Base-by-base conservation (phyloP, 2,113 vertebrate species). In the Gorsachius goisagi region DNA sequence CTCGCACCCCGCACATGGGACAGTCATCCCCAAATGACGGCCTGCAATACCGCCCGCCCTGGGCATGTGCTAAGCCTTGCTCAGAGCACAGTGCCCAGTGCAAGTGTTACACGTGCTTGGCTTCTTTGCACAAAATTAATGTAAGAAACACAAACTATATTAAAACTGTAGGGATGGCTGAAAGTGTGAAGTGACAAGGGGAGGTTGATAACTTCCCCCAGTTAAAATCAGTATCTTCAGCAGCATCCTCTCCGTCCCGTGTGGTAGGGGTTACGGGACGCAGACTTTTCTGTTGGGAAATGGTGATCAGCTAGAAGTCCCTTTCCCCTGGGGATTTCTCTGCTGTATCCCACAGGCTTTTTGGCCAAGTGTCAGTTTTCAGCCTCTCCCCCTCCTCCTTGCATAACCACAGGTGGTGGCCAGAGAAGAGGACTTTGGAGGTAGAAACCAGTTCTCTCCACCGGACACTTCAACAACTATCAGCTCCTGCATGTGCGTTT, bases 1-100 rank as follows among this genome's bases (percentile, higher is more conserved):
- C 52, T 84, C 0, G 0, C 23, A 20, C 45, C 32, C 37, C 3
- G 1, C 17, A 18, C 16, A 1, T 6, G 63, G 71, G 52, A 11
- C 15, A 56, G 20, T n/a, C 8, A 3, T 9, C 16, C 1, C 3
- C 41, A 52, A 19, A 35, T 0, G 7, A 15, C 12, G 60, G 33
- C 53, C 75, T 9, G 45, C n/a, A 22, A 11, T 27, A 16, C 47
- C 24, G 3, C 0, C 1, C 15, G 18, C 47, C 23, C 27, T 8
- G 64, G 39, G 14, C 50, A 32, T 0, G 2, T 30, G 55, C 37
- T 68, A 5, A 74, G 22, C 45, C 72, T 47, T 21, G 6, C 53
- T 67, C 15, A 37, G 64, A 90, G 78, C 33, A 14, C 74, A 55
- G 37, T 35, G 85, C 35, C 24, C 6, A 5, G 24, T 14, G 27